Evolutionary conservation across 2,113 vertebrate species (phyloP).

Genomic region (Donacobius atricapilla): DNA sequence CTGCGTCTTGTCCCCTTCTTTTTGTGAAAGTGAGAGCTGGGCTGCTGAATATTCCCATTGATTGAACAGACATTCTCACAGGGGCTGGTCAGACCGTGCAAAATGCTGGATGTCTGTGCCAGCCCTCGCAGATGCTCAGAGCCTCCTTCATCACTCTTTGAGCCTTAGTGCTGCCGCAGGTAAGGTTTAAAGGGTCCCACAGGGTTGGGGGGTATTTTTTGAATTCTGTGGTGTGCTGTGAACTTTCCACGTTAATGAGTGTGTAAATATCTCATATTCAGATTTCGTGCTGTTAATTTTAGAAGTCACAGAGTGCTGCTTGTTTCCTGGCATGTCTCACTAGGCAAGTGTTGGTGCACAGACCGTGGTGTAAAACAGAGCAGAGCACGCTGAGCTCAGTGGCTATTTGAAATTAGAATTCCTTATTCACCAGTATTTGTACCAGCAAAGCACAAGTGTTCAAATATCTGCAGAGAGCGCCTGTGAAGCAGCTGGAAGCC

Average conservation of each 20-base stretch:
- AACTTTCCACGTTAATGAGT: not conserved
- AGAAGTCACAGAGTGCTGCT: not conserved
- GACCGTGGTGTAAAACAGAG: accelerated
- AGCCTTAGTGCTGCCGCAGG: not conserved
- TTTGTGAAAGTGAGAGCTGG: not conserved
- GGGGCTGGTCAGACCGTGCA: not conserved
- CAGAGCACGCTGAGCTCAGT: not conserved
- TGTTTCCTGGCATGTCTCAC: not conserved
- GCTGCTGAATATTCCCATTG: not conserved
- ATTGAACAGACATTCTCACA: not conserved
- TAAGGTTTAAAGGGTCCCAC: not conserved
- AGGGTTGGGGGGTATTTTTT: not conserved
- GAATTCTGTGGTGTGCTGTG: not conserved
- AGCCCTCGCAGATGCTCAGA: not conserved
- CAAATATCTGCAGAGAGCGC: slow-evolving; percentile 30
- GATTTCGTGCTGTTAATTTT: not conserved
- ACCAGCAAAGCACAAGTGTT: not conserved
- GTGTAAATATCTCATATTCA: not conserved
- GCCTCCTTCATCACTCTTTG: not conserved
- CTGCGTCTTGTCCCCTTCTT: not conserved
- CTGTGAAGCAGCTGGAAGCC: not conserved
- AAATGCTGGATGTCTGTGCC: not conserved
- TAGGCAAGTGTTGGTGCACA: not conserved
- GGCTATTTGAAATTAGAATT: not conserved
- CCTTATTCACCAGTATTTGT: not conserved